Evolutionary conservation across 2,888 invertebrate genomes (phyloP).

Genomic region (Aphidius colemani): DNA sequence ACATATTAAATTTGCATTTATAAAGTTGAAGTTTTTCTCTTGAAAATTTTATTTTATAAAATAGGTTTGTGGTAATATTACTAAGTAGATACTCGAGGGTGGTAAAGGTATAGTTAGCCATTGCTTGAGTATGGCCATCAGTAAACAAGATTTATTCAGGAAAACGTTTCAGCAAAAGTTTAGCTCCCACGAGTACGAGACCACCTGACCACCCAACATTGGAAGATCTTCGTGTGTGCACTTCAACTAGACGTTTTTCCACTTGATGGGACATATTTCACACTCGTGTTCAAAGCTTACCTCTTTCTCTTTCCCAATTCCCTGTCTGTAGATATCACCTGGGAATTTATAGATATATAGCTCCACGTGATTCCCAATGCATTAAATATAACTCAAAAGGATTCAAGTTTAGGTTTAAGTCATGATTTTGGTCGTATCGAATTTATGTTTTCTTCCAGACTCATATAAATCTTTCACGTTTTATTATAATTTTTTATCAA

Average conservation of each 20-base stretch:
- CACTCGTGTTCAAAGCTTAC: conserved; percentile 31
- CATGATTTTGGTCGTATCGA: conserved; percentile 15
- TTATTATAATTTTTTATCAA: neutral
- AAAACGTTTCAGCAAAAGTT: conserved; percentile 55
- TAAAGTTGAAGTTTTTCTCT: neutral
- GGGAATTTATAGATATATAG: conserved; percentile 36
- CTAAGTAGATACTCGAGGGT: neutral
- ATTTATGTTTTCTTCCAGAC: conserved; percentile 20
- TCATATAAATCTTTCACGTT: conserved; percentile 27
- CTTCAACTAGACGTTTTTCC: conserved; percentile 16
- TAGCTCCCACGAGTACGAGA: conserved; percentile 45
- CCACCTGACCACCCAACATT: conserved; percentile 28
- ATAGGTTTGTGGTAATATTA: conserved; percentile 1
- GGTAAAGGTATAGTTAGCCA: conserved; percentile 31
- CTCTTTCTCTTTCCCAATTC: conserved; percentile 6
- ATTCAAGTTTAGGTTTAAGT: conserved; percentile 22
- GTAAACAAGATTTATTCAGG: conserved; percentile 55
- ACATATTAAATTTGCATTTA: neutral
- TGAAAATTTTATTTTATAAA: conserved; percentile 8
- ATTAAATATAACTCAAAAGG: conserved; percentile 42
- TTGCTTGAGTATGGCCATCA: conserved; percentile 53
- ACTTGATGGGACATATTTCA: conserved; percentile 51
- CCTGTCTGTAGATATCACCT: conserved; percentile 18
- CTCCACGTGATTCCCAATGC: conserved; percentile 48
- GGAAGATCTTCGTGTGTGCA: conserved; percentile 12